phyloP scores from a whole-genome alignment of 2,113 vertebrate genomes.

The Myotis yumanensis region DNA sequence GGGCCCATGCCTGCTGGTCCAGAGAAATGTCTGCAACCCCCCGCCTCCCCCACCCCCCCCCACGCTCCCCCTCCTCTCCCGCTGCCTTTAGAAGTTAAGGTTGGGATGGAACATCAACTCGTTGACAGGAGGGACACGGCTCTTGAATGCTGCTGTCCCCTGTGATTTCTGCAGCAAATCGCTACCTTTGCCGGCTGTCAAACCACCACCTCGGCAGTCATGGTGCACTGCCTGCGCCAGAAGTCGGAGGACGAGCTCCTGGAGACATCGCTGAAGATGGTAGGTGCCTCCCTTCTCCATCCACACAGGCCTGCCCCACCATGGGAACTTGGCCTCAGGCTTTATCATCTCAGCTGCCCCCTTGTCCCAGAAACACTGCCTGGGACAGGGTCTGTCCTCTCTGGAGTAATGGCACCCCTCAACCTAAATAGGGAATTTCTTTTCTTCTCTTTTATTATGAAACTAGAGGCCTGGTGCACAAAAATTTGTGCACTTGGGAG shows the following conservation, averaged over 20 bases:
- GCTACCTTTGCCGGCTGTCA: constrained; percentile 57
- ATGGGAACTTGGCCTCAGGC: fast-evolving
- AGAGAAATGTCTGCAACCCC: no score
- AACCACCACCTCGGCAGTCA: constrained; percentile 51
- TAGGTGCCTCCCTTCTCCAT: fast-evolving
- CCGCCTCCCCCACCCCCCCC: no score
- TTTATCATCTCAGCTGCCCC: not conserved
- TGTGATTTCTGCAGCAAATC: constrained; percentile 54
- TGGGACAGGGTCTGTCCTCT: no score
- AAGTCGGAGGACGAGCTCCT: constrained; percentile 67
- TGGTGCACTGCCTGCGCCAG: constrained; percentile 71
- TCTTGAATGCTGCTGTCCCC: not conserved
- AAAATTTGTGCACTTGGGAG: no score
- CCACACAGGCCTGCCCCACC: fast-evolving
- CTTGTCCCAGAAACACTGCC: not conserved
- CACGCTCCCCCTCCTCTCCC: no score
- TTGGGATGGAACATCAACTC: fast-evolving
- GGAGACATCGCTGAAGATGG: constrained; percentile 10
- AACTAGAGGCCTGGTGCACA: not conserved
- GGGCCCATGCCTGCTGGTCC: not conserved
- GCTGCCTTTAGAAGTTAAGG: not conserved
- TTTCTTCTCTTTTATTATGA: not conserved
- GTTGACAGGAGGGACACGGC: fast-evolving
- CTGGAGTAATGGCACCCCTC: not conserved
- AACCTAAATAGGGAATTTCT: not conserved